A percentile compares a stretch with the other conserved stretches of the same genome.
Conservation (phyloP, 2,888 invertebrate species). For the Gandaritis pyraliata region DNA sequence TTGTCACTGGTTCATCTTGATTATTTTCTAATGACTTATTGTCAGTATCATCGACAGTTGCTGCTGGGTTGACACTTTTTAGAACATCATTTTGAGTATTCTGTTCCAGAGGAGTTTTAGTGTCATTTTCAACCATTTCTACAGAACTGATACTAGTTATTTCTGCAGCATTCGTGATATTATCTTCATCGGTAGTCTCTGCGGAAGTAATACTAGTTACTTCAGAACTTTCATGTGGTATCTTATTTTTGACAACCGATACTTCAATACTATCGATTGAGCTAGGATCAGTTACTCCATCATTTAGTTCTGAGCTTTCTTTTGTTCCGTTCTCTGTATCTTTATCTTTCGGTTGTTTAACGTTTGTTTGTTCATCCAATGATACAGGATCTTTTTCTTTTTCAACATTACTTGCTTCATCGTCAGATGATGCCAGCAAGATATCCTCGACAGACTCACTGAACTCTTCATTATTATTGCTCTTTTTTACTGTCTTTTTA, state of each 20-base stretch:
- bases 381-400: constrained; percentile 4
- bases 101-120: background rate
- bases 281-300: constrained; percentile 19
- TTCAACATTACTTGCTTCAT: constrained; percentile 33
- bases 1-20: constrained; percentile 7
- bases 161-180: constrained; percentile 12
- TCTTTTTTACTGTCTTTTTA: constrained; percentile 41
- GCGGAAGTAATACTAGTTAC: constrained; percentile 20
- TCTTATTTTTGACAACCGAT: background rate
- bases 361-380: constrained; percentile 1
- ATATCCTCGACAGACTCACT: constrained; percentile 59
- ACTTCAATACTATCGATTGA: constrained; percentile 18
- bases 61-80: background rate
- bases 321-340: background rate
- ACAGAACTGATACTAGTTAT: constrained; percentile 11
- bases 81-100: background rate
- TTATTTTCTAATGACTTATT: background rate
- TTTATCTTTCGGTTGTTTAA: constrained; percentile 10
- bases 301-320: background rate
- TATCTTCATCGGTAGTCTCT: constrained; percentile 12
- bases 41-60: background rate
- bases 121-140: constrained; percentile 16
- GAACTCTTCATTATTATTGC: constrained; percentile 53
- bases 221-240: constrained; percentile 9
- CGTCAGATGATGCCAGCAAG: constrained; percentile 64